Base-by-base conservation (phyloP, 1,140 invertebrate genomes). In the Diachasma alloeum region DNA sequence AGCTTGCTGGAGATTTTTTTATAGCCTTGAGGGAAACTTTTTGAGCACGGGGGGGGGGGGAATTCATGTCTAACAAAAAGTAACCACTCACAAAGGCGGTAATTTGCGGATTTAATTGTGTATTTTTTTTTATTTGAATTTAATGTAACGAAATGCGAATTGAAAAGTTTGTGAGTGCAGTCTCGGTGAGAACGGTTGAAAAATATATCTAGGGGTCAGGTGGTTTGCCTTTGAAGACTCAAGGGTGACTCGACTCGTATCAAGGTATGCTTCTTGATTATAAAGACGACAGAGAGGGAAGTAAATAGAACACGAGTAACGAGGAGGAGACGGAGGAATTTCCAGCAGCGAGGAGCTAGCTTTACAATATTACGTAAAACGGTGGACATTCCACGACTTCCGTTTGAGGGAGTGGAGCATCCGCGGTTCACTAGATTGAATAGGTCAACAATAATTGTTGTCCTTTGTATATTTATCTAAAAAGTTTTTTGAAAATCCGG, bases 361-460 rank as follows among this genome's bases (percentile, higher is more conserved):
- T 68, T 71, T 36, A 59, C 53, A 48, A 36, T 44, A 76, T 76
- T 76, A 76, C 74, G 68, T 86, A 85, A 78, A 79, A 68, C n/a
- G 36, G 31, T 36, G 48, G 22, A 75, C 75, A 81, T 80, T 80
- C 77, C 75, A 78, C 76, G 78, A 75, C 80, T 82, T 82, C 83
- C 81, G 82, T 81, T 85, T 83, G 76, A 82, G 82, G 84, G 85
- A 83, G 85, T 85, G 85, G 84, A 83, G 80, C 83, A 84, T 85
- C 84, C 85, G 84, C 76, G 78, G 39, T 59, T 39, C 69, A 80
- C 74, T 74, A 76, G 72, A 75, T 80, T 80, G 69, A 81, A 80
- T 76, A 76, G 70, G 68, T 19, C 70, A 75, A 79, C 75, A 73
- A 81, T 81, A 81, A 81, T 78, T 78, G 76, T 78, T 73, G 78